Evolutionary conservation across 2,888 invertebrate genomes (phyloP), one percentile per base, ranked within the genome.

Genomic region (Drosophila paranaensis): DNA sequence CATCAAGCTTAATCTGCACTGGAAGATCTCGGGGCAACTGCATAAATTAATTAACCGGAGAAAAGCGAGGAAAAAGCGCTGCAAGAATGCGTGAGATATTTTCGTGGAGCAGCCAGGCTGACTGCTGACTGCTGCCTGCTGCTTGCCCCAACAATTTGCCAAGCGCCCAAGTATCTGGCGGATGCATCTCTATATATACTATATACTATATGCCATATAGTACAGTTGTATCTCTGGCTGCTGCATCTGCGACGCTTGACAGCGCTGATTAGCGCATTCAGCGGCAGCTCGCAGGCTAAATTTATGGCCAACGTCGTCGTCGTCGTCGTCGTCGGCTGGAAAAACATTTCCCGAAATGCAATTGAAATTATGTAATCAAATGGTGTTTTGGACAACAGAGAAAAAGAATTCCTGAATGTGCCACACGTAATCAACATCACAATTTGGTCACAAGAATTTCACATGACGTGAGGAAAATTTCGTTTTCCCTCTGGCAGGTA

Each of bases 11-110:
- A 84, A 88, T 86, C 86, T 86, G 88, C 77, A 73, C 64, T 74
- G 79, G 74, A 80, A 77, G 75, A 86, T 83, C 82, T 80, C 51
- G 51, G 60, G 74, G 69, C 67, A 79, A 79, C 84, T 88, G 87
- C 80, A 86, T 86, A 88, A 86, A 88, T 88, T 88, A 86, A 88
- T 88, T 85, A 62, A 62, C 74, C 57, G 57, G 37, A 73, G 71
- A 72, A 42, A 20, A 60, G 60, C 33, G 20, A 20, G 57, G n/a
- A 67, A 54, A 62, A 46, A 56, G 46, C 51, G 64, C 8, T 65
- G 48, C 46, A 76, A 62, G 84, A 86, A 80, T 83, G 86, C 74
- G 81, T 79, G 74, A 86, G 78, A 88, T 80, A 74, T 77, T 79
- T 77, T 60, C 64, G 57, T 74, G 69, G 48, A 68, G 61, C 67